These are phyloP conservation scores for Drosophila sordidula DNA, from an alignment of 2,888 invertebrate genomes.

Conservation along the genomic window DNA sequence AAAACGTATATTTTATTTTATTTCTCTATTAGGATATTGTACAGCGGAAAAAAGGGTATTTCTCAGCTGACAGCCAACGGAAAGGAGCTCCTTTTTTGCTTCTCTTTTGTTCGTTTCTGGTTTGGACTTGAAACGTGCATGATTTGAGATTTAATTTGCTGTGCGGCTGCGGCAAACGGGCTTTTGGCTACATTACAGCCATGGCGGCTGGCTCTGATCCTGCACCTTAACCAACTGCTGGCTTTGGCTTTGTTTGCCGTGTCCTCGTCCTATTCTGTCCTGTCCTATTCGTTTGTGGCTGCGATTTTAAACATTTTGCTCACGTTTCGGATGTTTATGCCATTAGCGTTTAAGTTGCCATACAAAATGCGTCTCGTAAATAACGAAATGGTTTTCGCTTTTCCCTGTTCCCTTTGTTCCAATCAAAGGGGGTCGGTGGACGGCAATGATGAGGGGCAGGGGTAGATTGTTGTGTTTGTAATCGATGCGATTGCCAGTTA, in stretches of 20 bases:
- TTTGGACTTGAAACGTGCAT: slow-evolving; percentile 62
- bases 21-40: too few relatives aligned
- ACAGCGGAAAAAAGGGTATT: slow-evolving; percentile 19
- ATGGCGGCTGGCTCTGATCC: slow-evolving; percentile 36
- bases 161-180: slow-evolving; percentile 56
- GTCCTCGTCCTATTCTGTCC: slow-evolving; percentile 18
- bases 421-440: not conserved
- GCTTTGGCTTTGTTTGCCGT: slow-evolving; percentile 23
- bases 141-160: slow-evolving; percentile 80
- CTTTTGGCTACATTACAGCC: slow-evolving; percentile 75
- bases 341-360: slow-evolving; percentile 84
- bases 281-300: slow-evolving; percentile 55
- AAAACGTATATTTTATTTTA: too few relatives aligned
- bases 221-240: slow-evolving; percentile 33
- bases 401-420: slow-evolving; percentile 38
- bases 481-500: slow-evolving; percentile 61
- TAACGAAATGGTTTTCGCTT: slow-evolving; percentile 64
- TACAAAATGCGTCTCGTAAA: slow-evolving; percentile 78
- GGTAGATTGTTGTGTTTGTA: slow-evolving; percentile 51
- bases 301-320: slow-evolving; percentile 73
- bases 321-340: slow-evolving; percentile 84
- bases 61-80: not conserved
- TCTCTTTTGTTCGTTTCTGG: slow-evolving; percentile 21
- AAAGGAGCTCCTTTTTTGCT: not conserved
- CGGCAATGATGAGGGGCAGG: not conserved